A percentile compares a stretch with the other conserved stretches of the same genome.
Evolutionary conservation across 2,888 invertebrate species (phyloP).

Genomic region (Tiliacea aurago): DNA sequence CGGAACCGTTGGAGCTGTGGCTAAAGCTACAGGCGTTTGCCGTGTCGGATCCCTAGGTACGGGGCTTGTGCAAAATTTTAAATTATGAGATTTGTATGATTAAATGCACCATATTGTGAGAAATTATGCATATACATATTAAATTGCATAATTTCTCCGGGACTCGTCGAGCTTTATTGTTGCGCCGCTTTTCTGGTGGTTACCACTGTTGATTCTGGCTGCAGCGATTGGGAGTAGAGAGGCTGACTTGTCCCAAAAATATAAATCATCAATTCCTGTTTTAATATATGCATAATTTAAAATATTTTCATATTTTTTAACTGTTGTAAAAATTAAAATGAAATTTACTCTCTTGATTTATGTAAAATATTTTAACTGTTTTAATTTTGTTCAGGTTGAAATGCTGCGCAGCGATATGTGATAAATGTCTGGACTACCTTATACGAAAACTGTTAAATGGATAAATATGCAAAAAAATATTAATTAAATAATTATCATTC

Average conservation of each 20-base stretch:
- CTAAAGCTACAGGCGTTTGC: background rate
- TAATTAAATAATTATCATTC: background rate
- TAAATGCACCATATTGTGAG: too few species aligned
- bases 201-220: background rate
- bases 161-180: background rate
- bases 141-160: too few species aligned
- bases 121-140: too few species aligned
- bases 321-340: background rate
- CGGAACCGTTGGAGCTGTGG: background rate
- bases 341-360: too few species aligned
- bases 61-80: background rate
- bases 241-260: too few species aligned
- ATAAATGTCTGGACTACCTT: background rate
- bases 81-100: background rate
- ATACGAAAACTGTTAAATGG: background rate
- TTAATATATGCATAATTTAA: background rate
- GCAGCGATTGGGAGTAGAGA: background rate
- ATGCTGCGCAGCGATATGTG: too few species aligned
- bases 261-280: background rate
- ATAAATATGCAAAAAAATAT: background rate
- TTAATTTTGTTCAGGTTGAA: slow-evolving; percentile 6
- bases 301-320: background rate
- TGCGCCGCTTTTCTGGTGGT: background rate
- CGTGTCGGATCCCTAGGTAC: background rate
- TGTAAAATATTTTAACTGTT: background rate